Evolutionary conservation across 1,140 invertebrate genomes (phyloP).

Genomic region (Caerostris extrusa): DNA sequence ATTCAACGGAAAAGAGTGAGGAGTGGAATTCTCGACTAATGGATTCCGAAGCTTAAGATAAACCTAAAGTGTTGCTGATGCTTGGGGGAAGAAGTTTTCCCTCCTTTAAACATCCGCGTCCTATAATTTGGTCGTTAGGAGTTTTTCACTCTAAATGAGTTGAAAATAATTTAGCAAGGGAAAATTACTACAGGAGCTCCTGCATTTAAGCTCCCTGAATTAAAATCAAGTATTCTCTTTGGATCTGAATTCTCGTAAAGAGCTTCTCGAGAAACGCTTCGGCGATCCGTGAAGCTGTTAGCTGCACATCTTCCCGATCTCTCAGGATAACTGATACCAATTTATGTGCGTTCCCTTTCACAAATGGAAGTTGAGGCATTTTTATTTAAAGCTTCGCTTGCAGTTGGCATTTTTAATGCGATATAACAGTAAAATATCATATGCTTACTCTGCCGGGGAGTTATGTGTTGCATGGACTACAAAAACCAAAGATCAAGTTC

Average conservation of each 20-base stretch:
- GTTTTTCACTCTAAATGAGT: neutral
- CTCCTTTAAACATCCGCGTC: neutral
- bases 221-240: conserved; percentile 31
- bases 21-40: too few species aligned
- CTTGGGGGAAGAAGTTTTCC: too few species aligned
- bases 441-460: too few species aligned
- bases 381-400: too few species aligned
- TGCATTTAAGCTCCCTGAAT: conserved; percentile 19
- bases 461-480: too few species aligned
- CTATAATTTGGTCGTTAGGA: conserved; percentile 3
- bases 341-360: too few species aligned
- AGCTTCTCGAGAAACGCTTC: neutral
- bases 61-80: too few species aligned
- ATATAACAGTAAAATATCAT: too few species aligned
- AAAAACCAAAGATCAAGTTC: too few species aligned
- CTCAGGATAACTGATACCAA: neutral
- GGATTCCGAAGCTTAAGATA: too few species aligned
- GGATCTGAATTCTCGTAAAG: neutral
- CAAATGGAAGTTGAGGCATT: too few species aligned
- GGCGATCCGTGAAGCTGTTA: neutral
- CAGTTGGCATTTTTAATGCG: too few species aligned
- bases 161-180: conserved; percentile 14
- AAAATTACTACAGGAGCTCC: neutral
- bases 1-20: neutral
- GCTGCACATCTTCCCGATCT: neutral